These are phyloP conservation scores for Felis chaus DNA, from an alignment of 2,113 vertebrate species.

Conservation along the genomic window DNA sequence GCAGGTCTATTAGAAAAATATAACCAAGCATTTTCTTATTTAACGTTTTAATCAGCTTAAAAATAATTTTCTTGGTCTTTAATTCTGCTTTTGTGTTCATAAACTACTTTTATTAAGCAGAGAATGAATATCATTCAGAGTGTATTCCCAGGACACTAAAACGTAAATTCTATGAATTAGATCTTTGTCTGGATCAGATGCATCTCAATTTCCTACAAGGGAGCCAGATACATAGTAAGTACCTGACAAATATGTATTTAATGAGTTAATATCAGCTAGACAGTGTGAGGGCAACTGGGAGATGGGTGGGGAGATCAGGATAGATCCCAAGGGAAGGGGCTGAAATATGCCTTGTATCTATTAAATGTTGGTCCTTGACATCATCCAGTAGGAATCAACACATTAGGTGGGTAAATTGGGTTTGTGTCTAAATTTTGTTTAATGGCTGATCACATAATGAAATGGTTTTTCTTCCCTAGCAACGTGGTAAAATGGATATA, in stretches of 20 bases:
- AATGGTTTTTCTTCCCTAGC: conserved; percentile 19
- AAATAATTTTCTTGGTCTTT: conserved; percentile 2
- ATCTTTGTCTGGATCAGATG: background rate
- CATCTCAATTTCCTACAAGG: background rate
- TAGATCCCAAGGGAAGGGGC: background rate
- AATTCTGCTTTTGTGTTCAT: conserved; percentile 8
- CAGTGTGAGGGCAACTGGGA: background rate
- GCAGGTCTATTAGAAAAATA: background rate
- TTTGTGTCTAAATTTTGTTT: conserved; percentile 16
- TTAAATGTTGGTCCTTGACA: conserved; percentile 18
- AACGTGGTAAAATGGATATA: conserved; percentile 20
- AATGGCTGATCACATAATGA: background rate
- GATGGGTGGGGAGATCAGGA: background rate
- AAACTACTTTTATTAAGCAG: conserved; percentile 20
- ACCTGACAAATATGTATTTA: conserved; percentile 1
- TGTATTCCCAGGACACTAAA: background rate
- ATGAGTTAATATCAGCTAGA: background rate
- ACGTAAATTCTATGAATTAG: background rate
- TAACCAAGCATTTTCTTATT: background rate
- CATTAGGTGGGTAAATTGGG: background rate
- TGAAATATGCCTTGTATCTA: background rate
- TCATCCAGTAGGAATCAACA: conserved; percentile 9
- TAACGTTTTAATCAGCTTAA: conserved; percentile 23
- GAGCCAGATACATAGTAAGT: background rate
- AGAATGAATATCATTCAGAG: background rate